A percentile compares a stretch with the other conserved stretches of the same genome.
Evolutionary conservation across 2,888 invertebrate genomes (phyloP).

Genomic region (Lydus trimaculatus): DNA sequence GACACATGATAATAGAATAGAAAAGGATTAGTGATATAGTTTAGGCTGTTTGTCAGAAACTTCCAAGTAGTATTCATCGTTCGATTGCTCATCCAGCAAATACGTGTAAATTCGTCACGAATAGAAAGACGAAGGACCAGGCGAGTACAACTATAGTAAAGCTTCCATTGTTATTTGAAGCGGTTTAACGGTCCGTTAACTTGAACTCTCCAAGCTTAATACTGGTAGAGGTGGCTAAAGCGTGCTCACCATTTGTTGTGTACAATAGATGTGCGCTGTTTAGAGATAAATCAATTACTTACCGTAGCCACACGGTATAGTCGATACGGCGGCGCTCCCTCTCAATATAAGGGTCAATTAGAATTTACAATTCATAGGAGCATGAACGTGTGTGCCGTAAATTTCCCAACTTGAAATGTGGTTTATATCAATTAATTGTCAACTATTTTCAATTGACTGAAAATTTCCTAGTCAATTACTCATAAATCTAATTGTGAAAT

Average conservation of each 20-base stretch:
- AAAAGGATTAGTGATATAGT: neutral
- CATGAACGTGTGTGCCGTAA: no score
- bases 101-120: slow-evolving; percentile 29
- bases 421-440: no score
- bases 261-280: slow-evolving; percentile 52
- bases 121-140: slow-evolving; percentile 3
- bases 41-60: neutral
- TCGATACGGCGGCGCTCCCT: no score
- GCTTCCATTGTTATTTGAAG: slow-evolving; percentile 41
- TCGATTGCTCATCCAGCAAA: neutral
- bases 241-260: slow-evolving; percentile 45
- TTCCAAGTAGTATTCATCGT: slow-evolving; percentile 13
- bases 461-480: no score
- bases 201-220: slow-evolving; percentile 35
- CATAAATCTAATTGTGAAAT: slow-evolving; percentile 50
- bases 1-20: neutral
- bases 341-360: slow-evolving; percentile 46
- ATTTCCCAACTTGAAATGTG: no score
- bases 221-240: slow-evolving; percentile 37
- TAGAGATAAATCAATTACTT: slow-evolving; percentile 55
- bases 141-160: slow-evolving; percentile 11
- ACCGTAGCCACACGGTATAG: slow-evolving; percentile 42
- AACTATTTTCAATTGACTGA: no score
- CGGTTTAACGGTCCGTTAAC: slow-evolving; percentile 43
- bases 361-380: slow-evolving; percentile 50